Conservation (phyloP, 2,797 vertebrate species). For the Dendrocincla tyrannina region DNA sequence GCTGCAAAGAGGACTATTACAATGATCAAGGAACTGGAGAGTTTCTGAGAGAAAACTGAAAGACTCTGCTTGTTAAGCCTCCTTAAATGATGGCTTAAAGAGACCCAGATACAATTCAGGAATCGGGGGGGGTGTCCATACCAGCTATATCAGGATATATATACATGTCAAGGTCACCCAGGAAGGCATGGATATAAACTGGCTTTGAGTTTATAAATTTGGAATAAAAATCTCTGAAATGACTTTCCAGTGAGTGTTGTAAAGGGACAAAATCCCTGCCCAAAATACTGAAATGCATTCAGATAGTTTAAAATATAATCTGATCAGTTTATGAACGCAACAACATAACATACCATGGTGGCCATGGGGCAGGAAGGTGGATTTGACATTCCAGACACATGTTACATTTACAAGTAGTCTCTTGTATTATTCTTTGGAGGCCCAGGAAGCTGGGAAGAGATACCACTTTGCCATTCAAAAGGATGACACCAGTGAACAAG, state of each 20-base stretch:
- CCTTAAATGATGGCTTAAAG: background rate
- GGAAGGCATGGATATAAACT: background rate
- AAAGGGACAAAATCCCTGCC: background rate
- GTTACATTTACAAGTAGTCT: background rate
- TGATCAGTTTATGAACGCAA: background rate
- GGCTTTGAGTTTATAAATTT: background rate
- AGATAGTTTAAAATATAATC: background rate
- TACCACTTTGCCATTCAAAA: background rate
- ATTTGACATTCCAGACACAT: background rate
- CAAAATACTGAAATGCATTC: background rate
- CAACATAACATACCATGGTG: background rate
- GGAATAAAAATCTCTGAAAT: background rate
- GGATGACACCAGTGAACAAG: background rate
- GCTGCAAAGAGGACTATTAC: conserved; percentile 47
- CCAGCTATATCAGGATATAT: background rate
- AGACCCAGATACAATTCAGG: background rate
- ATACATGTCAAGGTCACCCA: background rate
- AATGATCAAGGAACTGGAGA: background rate
- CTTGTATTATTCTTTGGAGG: background rate
- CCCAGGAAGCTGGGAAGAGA: background rate
- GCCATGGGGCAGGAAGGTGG: background rate
- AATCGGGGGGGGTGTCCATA: background rate
- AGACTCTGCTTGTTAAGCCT: background rate
- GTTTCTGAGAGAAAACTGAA: background rate
- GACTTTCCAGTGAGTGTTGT: background rate